These are phyloP conservation scores for Orientallactaga sibirica DNA, from an alignment of 2,797 vertebrate species.

Conservation along the genomic window DNA sequence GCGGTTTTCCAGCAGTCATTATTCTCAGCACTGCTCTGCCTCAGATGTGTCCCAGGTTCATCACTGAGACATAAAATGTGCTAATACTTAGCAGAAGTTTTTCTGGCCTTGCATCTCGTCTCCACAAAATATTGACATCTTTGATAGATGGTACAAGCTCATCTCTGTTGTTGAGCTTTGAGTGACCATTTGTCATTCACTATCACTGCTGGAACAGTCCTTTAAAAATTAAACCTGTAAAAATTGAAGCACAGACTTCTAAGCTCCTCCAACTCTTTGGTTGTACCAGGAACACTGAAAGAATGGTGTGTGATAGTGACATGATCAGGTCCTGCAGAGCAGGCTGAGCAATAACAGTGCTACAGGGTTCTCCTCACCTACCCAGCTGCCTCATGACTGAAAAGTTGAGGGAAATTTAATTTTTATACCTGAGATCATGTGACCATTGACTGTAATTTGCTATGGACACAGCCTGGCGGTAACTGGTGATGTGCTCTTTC, in stretches of 20 bases:
- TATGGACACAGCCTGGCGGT: not conserved
- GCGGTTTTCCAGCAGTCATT: not conserved
- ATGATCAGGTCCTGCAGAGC: not conserved
- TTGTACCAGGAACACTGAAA: not conserved
- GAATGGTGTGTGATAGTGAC: not conserved
- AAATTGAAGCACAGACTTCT: conserved; percentile 21
- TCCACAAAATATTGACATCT: conserved; percentile 45
- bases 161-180: not conserved
- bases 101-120: conserved; percentile 42
- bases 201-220: not conserved
- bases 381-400: not conserved
- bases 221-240: conserved; percentile 60
- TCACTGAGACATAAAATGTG: conserved; percentile 28
- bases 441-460: not conserved
- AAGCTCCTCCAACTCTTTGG: not conserved
- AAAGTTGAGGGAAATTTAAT: not conserved
- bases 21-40: not conserved
- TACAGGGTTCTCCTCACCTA: not conserved
- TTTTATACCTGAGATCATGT: not conserved
- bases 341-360: not conserved
- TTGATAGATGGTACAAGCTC: not conserved
- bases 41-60: conserved; percentile 26
- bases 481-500: not conserved
- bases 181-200: conserved; percentile 12
- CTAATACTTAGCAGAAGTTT: conserved; percentile 40